Evolutionary conservation across 2,797 vertebrate genomes (phyloP), one percentile per base, ranked within the genome.

Genomic region (Pantherophis vulpinus): DNA sequence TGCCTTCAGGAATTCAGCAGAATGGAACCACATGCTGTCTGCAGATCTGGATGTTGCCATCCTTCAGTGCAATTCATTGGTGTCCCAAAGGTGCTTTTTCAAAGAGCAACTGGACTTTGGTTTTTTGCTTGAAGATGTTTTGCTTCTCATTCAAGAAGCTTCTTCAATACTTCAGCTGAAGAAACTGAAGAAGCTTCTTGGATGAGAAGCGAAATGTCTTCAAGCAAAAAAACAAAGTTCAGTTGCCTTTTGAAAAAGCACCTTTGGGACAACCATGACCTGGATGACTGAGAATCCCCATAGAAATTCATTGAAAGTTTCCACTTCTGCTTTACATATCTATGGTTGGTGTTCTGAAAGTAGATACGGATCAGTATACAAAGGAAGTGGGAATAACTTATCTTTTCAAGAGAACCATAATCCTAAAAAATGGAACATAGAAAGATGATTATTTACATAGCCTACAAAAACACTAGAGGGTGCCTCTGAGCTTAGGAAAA

Each of bases 381-480:
- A 74, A 89, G 29, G 16, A 83, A 37, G 5, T 66, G 90, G 60
- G 37, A 74, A 83, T 6, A 51, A 56, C 14, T 42, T 87, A 58
- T 60, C 23, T 90, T 87, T 89, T 66, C 37, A n/a, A 90, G 74
- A 32, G 51, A 61, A 51, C 9, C 12, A 59, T 58, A 51, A 42
- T 16, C n/a, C 87, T 20, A 89, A 90, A 89, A 29, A 92, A 91
- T 47, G n/a, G 8, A 79, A 54, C 32, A 20, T 11, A 37, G 16
- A 42, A 51, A 60, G 25, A 27, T 8, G 23, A 27, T 23, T 42
- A 16, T 87, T 18, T 87, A 29, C 61, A 51, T 14, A 61, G 32
- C 8, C 42, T 66, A 3, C 1, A n/a, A 23, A 37, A 87, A n/a
- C 97, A 94, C 93, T 87, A 96, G 96, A 94, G 94, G 95, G 96